These are phyloP conservation scores for Cantharis rufa DNA, from an alignment of 2,888 invertebrate genomes.

Conservation along the genomic window DNA sequence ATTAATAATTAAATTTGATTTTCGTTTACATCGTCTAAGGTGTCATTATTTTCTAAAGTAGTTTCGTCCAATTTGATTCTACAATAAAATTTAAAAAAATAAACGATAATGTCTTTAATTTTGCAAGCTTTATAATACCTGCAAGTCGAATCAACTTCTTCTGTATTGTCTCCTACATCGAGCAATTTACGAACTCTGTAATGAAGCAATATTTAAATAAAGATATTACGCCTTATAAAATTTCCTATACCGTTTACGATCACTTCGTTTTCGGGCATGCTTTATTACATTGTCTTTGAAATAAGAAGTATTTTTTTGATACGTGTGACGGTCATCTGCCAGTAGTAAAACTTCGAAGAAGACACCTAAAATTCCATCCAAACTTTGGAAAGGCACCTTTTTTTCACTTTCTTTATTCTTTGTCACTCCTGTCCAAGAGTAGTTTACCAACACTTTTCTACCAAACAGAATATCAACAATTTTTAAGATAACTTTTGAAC, in stretches of 20 bases:
- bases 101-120: too few species aligned
- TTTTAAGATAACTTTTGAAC: constrained; percentile 32
- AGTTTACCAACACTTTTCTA: constrained; percentile 24
- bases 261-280: constrained; percentile 12
- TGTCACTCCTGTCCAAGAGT: constrained; percentile 34
- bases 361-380: constrained; percentile 33
- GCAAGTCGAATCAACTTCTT: too few species aligned
- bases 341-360: constrained; percentile 32
- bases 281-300: constrained; percentile 30
- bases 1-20: too few species aligned
- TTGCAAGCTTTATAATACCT: too few species aligned
- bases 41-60: too few species aligned
- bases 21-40: too few species aligned
- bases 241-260: constrained; percentile 28
- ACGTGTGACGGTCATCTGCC: constrained; percentile 33
- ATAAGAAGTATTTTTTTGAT: constrained; percentile 31
- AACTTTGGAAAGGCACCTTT: constrained; percentile 20
- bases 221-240: too few species aligned
- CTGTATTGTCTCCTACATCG: too few species aligned
- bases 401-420: constrained; percentile 10
- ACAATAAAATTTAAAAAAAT: too few species aligned
- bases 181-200: too few species aligned
- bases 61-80: too few species aligned
- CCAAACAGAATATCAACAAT: constrained; percentile 30
- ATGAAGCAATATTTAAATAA: too few species aligned